phyloP scores from a whole-genome alignment of 2,888 invertebrate genomes.

The Aspidapion aeneum region DNA sequence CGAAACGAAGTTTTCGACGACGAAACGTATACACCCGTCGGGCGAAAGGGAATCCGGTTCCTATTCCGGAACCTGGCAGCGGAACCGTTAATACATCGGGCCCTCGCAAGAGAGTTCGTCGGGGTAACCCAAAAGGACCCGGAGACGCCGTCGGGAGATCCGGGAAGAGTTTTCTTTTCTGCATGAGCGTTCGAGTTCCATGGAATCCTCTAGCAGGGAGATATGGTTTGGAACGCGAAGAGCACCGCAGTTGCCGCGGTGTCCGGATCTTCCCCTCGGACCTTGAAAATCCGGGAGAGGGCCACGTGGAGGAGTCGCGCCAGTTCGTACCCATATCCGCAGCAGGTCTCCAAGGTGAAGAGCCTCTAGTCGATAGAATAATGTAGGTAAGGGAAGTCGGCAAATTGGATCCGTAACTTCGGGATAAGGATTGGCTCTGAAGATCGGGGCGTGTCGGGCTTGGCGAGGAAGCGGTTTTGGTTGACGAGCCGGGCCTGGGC shows the following conservation, averaged over 20 bases:
- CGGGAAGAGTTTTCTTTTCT: conserved; percentile 41
- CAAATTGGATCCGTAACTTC: conserved; percentile 64
- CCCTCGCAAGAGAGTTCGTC: conserved; percentile 19
- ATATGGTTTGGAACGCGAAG: conserved; percentile 42
- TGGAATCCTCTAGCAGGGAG: conserved; percentile 53
- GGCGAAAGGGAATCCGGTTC: conserved; percentile 17
- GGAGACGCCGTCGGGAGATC: conserved; percentile 13
- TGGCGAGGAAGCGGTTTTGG: conserved; percentile 48
- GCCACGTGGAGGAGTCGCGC: conserved; percentile 35
- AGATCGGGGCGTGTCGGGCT: conserved; percentile 60
- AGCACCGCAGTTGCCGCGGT: conserved; percentile 50
- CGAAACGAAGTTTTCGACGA: too few species aligned
- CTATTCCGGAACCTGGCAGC: conserved; percentile 58
- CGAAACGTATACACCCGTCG: conserved; percentile 15
- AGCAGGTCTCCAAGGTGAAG: conserved; percentile 68
- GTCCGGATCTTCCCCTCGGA: conserved; percentile 49
- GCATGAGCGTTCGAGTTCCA: conserved; percentile 53
- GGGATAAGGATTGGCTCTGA: conserved; percentile 74
- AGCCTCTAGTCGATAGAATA: conserved; percentile 51
- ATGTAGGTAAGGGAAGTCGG: conserved; percentile 53
- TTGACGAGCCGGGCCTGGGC: conserved; percentile 31
- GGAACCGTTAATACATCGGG: conserved; percentile 48
- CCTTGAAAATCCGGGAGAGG: conserved; percentile 44
- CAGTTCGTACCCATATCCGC: conserved; percentile 62
- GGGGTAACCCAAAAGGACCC: conserved; percentile 20